Evolutionary conservation across 2,888 invertebrate species (phyloP).

Genomic region (Pemphredon lugubris): DNA sequence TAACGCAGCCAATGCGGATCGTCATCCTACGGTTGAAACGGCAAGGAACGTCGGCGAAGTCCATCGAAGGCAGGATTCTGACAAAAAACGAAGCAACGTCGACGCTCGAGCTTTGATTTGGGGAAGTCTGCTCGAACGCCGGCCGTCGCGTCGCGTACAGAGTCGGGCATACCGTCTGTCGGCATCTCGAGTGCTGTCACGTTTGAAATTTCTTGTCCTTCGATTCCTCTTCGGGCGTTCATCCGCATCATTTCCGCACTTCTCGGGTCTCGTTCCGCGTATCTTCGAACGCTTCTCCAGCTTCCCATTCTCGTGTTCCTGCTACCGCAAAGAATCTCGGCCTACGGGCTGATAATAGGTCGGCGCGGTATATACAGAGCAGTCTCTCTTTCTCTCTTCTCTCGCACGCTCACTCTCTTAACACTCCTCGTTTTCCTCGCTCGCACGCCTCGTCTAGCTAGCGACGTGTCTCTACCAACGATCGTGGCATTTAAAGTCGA

Average conservation of each 20-base stretch:
- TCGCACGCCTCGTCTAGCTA: conserved; percentile 40
- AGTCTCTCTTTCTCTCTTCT: conserved; percentile 15
- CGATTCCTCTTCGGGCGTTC: conserved; percentile 48
- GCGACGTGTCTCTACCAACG: conserved; percentile 55
- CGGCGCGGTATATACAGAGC: conserved; percentile 11
- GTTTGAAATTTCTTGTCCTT: conserved; percentile 18
- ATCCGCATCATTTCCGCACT: conserved; percentile 13
- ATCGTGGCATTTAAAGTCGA: conserved; percentile 68
- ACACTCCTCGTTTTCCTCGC: background rate
- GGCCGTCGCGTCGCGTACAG: background rate
- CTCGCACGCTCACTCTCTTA: background rate
- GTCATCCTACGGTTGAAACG: conserved; percentile 25
- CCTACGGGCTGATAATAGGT: conserved; percentile 14
- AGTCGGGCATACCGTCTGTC: background rate
- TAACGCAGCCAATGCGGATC: conserved; percentile 39
- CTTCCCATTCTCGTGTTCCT: background rate
- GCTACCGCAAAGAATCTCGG: conserved; percentile 11
- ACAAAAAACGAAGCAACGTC: conserved; percentile 18
- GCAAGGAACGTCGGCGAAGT: conserved; percentile 42
- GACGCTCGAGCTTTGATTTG: conserved; percentile 40
- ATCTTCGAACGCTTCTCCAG: background rate
- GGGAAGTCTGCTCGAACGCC: conserved; percentile 53
- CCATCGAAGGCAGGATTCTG: conserved; percentile 38
- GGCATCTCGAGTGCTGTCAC: background rate
- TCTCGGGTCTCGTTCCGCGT: too few relatives aligned